Evolutionary conservation across 2,888 invertebrate species (phyloP), one percentile per base, ranked within the genome.

Genomic region (Athalia rosae): DNA sequence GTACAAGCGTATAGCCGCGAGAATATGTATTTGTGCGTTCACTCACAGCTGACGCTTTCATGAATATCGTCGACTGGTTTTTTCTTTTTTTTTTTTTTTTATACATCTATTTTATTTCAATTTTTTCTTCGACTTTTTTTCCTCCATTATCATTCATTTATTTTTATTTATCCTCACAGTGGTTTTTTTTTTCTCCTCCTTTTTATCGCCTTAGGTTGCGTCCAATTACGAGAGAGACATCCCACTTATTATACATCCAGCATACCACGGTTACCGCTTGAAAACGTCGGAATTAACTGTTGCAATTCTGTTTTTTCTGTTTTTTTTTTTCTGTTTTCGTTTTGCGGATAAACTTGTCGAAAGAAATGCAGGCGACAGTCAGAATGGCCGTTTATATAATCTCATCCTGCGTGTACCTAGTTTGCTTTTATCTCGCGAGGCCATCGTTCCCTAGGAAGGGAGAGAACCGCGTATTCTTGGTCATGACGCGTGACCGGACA

Each of bases 371-470:
- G 28, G 74, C 61, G 74, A 50, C 58, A 43, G 48, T 48, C 59
- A 9, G 48, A 74, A 61, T 74, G 74, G 61, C 59, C 50, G 47
- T 62, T 28, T 74, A 41, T 74, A 41, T 28, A 0, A 28, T 28
- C 28, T 28, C 28, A 28, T 28, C 28, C 28, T 28, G 28, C 28
- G 28, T 28, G n/a, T n/a, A 28, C 62, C 13, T 8, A n/a, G 28
- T 47, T 50, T 61, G 48, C n/a, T 45, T 62, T 74, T 74, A 83
- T 83, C 83, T 82, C 77, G 79, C n/a, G 81, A 81, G 82, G 82
- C 82, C 82, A 82, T 84, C 82, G 81, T 81, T 80, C 82, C 62
- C n/a, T 7, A 9, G 74, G 61, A 48, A 74, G 48, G 61, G 3
- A 62, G 9, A 9, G 11, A 7, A 43, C 43, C 43, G 28, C 61